These are phyloP conservation scores for Drosophila bifasciata DNA, from an alignment of 1,140 invertebrate genomes.

Conservation along the genomic window DNA sequence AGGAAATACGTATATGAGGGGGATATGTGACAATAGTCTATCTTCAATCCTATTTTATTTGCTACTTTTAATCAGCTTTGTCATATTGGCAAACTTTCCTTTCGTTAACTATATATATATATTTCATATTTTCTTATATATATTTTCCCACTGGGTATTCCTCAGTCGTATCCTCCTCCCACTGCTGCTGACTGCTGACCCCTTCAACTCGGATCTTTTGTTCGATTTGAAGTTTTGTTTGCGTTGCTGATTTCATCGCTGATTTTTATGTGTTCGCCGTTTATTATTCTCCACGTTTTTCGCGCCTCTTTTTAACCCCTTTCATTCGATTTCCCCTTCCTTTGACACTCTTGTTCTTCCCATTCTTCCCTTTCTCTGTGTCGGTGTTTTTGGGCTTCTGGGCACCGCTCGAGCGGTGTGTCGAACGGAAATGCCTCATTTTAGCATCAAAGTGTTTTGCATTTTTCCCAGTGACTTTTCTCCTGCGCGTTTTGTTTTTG, in stretches of 20 bases:
- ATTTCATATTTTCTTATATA: no score
- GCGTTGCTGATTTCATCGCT: constrained; percentile 69
- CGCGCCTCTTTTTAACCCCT: constrained; percentile 75
- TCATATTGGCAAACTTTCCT: no score
- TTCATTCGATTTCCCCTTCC: constrained; percentile 38
- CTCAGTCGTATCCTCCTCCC: not conserved
- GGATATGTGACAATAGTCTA: no score
- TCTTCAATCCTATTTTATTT: no score
- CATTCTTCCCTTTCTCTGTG: constrained; percentile 4
- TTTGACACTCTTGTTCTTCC: constrained; percentile 21
- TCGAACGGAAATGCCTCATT: constrained; percentile 80
- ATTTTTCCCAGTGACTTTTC: constrained; percentile 68
- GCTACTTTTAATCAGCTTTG: no score
- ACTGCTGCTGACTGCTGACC: constrained; percentile 12
- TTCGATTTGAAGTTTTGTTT: constrained; percentile 44
- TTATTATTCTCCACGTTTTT: constrained; percentile 74
- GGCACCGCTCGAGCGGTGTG: constrained; percentile 42
- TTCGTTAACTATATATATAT: no score
- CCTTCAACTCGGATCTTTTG: constrained; percentile 28
- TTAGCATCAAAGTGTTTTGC: constrained; percentile 75
- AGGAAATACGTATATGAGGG: no score
- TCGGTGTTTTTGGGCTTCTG: constrained; percentile 17
- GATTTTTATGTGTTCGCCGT: constrained; percentile 73
- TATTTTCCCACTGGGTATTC: not conserved
- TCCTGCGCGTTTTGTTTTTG: no score